Conservation (phyloP, 2,113 vertebrate genomes). For the Dromas ardeola region DNA sequence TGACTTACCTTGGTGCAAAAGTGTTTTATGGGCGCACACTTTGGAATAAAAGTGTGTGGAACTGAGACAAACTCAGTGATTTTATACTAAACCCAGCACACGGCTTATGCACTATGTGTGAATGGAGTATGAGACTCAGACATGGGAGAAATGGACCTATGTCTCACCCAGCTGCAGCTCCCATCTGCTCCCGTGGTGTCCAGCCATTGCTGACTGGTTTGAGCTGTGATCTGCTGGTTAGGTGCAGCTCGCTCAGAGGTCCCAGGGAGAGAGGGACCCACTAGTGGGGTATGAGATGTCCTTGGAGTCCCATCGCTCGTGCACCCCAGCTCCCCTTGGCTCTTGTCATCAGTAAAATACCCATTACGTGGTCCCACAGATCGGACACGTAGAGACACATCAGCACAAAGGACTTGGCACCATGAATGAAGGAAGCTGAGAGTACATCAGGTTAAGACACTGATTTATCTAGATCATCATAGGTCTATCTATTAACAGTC, state of each 20-base stretch:
- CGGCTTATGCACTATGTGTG: background rate
- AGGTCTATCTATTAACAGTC: background rate
- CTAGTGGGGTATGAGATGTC: background rate
- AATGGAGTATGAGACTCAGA: background rate
- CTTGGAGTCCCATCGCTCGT: background rate
- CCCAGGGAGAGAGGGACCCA: background rate
- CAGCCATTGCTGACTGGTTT: background rate
- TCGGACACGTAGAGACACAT: background rate
- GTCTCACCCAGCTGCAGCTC: background rate
- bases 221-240: background rate
- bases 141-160: background rate
- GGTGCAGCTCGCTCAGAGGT: background rate
- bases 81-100: background rate
- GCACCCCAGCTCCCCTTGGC: background rate
- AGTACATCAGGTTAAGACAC: background rate
- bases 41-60: background rate
- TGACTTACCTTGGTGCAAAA: background rate
- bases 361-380: accelerated
- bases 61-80: background rate
- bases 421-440: background rate
- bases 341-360: background rate
- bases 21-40: background rate
- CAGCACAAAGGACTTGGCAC: background rate
- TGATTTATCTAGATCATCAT: background rate
- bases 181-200: background rate